Evolutionary conservation across 1,140 invertebrate species (phyloP).

Genomic region (Apis cerana): DNA sequence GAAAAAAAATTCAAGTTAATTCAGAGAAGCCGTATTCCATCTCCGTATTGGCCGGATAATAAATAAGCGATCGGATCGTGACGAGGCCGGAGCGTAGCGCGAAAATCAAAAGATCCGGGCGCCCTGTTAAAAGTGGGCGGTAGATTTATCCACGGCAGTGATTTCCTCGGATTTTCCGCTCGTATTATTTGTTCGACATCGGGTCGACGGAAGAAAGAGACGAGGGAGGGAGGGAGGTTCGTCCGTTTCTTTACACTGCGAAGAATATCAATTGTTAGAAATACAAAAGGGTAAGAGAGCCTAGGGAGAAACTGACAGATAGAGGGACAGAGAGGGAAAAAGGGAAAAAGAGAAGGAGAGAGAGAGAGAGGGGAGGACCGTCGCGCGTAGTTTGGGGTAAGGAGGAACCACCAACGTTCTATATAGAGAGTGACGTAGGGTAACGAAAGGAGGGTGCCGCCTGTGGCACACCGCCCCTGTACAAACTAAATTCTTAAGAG

Average conservation of each 20-base stretch:
- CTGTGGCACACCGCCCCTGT: conserved; percentile 74
- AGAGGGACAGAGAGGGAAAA: conserved; percentile 51
- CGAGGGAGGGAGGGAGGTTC: conserved; percentile 25
- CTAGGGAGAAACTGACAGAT: conserved; percentile 58
- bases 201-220: conserved; percentile 42
- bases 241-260: conserved; percentile 80
- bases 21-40: too few species aligned
- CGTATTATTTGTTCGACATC: conserved; percentile 80
- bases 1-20: too few species aligned
- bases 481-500: conserved; percentile 82
- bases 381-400: conserved; percentile 63
- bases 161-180: conserved; percentile 76
- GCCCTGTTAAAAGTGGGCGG: conserved; percentile 36
- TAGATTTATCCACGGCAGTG: conserved; percentile 65
- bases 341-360: conserved; percentile 20
- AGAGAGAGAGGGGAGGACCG: conserved; percentile 40
- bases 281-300: conserved; percentile 79
- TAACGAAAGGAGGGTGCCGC: conserved; percentile 58
- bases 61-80: too few species aligned
- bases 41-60: too few species aligned
- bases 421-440: conserved; percentile 49
- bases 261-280: conserved; percentile 82
- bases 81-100: neutral
- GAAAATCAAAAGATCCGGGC: conserved; percentile 50
- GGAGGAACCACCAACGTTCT: conserved; percentile 47